Conservation (phyloP, 1,140 invertebrate species). For the Caenorhabditis brenneri region DNA sequence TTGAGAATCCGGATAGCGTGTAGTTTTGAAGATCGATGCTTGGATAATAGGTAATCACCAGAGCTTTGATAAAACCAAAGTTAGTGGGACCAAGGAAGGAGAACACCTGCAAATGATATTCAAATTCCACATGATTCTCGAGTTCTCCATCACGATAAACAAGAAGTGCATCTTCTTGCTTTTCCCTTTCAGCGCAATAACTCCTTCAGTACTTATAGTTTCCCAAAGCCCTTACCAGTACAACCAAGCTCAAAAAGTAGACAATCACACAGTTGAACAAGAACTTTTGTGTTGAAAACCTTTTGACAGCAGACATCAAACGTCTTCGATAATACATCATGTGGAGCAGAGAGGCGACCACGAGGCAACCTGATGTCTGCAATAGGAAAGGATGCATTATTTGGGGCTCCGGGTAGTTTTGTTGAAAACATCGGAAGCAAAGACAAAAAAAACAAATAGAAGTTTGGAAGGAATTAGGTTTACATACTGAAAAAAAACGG, state of each 20-base stretch:
- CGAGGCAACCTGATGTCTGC: background rate
- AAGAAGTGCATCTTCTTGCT: too few species aligned
- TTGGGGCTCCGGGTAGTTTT: too few species aligned
- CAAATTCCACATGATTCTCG: too few species aligned
- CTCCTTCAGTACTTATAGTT: background rate
- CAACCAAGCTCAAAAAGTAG: background rate
- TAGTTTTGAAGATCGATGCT: background rate
- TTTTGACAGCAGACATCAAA: background rate
- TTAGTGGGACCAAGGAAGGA: background rate
- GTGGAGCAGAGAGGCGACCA: conserved; percentile 3
- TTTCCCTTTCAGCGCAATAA: too few species aligned
- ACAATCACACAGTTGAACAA: background rate
- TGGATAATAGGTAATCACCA: background rate
- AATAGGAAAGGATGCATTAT: too few species aligned
- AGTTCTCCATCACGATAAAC: too few species aligned
- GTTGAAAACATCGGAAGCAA: too few species aligned
- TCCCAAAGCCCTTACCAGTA: background rate
- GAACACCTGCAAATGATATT: conserved; percentile 1
- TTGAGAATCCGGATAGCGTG: conserved; percentile 6
- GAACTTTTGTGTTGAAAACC: background rate
- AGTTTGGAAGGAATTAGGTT: too few species aligned
- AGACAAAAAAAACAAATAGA: too few species aligned
- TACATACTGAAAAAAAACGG: too few species aligned
- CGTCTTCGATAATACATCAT: conserved; percentile 5
- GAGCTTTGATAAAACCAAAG: background rate